Conservation (phyloP, 92 coral and sea anemone genomes). For the Phenganax marumi region DNA sequence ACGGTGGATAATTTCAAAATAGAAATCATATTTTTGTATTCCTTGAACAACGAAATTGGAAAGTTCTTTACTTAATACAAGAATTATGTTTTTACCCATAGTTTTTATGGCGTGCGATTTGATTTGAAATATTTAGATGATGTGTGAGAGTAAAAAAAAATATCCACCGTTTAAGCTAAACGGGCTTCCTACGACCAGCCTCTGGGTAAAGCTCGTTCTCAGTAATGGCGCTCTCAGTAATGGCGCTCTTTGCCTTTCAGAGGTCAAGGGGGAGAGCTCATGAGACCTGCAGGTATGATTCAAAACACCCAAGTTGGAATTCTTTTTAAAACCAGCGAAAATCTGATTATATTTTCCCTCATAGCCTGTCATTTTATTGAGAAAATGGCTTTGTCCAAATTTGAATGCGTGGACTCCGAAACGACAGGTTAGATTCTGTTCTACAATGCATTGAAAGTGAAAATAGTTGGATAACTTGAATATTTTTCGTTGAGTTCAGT, state of each 20-base stretch:
- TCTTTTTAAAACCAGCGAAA: not conserved
- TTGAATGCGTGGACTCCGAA: slow-evolving; percentile 76
- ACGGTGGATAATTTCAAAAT: not conserved
- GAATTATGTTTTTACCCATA: no score
- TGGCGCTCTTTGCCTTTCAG: slow-evolving; percentile 31
- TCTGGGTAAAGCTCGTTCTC: no score
- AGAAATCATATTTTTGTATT: no score
- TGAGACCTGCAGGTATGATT: slow-evolving; percentile 85
- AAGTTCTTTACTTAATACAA: no score
- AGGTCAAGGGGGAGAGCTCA: slow-evolving; percentile 90
- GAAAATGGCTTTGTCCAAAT: slow-evolving; percentile 71
- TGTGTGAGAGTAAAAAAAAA: not conserved
- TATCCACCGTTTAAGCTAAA: not conserved
- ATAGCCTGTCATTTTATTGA: slow-evolving; percentile 79
- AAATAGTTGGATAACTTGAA: not conserved
- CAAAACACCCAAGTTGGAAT: not conserved
- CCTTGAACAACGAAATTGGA: no score
- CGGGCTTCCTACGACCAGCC: no score
- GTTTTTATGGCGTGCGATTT: no score
- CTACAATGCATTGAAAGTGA: not conserved
- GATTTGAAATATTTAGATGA: no score
- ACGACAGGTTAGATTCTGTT: slow-evolving; percentile 60
- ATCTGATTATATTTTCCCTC: slow-evolving; percentile 27
- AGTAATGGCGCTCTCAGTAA: no score
- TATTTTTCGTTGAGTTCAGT: slow-evolving; percentile 47